phyloP scores from a whole-genome alignment of 2,888 invertebrate species.

The Oegoconia quadripuncta region DNA sequence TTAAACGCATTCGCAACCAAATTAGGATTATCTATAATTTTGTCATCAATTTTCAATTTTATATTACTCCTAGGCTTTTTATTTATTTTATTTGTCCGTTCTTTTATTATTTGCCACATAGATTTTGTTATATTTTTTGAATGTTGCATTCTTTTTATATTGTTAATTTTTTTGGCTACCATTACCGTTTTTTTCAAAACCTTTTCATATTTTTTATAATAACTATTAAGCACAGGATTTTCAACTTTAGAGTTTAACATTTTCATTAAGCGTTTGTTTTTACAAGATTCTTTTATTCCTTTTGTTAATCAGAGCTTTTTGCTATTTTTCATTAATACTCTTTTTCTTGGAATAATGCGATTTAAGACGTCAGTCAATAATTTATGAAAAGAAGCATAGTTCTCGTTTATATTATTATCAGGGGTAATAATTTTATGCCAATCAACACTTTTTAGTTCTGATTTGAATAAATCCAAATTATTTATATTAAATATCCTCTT shows the following conservation, averaged over 20 bases:
- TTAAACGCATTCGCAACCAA: slow-evolving; percentile 13
- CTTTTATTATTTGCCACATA: slow-evolving; percentile 17
- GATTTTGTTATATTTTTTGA: slow-evolving; percentile 12
- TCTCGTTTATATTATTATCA: slow-evolving; percentile 8
- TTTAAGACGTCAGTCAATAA: slow-evolving; percentile 5
- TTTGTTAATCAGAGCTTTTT: background rate
- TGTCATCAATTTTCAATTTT: slow-evolving; percentile 4
- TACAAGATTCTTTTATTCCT: slow-evolving; percentile 16
- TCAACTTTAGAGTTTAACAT: slow-evolving; percentile 6
- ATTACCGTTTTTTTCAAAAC: slow-evolving; percentile 10
- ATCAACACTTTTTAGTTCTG: too few relatives aligned
- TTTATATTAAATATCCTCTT: too few relatives aligned
- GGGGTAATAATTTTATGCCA: slow-evolving; percentile 7
- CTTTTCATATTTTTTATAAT: slow-evolving; percentile 18
- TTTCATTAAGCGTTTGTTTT: slow-evolving; percentile 16
- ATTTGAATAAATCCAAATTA: too few relatives aligned
- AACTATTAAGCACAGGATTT: slow-evolving; percentile 3
- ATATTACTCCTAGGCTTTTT: slow-evolving; percentile 7
- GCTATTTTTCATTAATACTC: background rate
- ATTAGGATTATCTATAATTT: slow-evolving; percentile 5
- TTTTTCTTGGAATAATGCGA: slow-evolving; percentile 8
- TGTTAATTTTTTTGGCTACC: slow-evolving; percentile 10
- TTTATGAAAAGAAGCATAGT: slow-evolving; percentile 11
- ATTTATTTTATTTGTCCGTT: slow-evolving; percentile 9
- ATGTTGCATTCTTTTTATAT: slow-evolving; percentile 6